phyloP scores from a whole-genome alignment of 2,797 vertebrate genomes.

The Coendou prehensilis region DNA sequence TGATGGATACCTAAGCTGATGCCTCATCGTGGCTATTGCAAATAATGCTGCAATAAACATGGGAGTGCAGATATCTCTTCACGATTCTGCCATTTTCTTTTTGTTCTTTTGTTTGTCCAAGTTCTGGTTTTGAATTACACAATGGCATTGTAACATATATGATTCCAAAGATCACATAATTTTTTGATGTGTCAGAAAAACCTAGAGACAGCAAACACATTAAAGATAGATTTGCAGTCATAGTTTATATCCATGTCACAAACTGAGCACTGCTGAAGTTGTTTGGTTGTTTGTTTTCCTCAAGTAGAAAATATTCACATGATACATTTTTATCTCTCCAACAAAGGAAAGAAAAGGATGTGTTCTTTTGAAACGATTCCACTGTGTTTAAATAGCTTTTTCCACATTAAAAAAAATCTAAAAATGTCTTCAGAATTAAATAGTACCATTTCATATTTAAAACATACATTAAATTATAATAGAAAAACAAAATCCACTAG shows the following conservation, averaged over 20 bases:
- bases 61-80: neutral
- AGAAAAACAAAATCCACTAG: neutral
- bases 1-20: neutral
- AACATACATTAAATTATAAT: conserved; percentile 28
- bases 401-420: conserved; percentile 3
- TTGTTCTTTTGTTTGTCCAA: neutral
- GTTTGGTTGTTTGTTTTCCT: conserved; percentile 71
- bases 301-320: conserved; percentile 70
- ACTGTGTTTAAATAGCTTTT: conserved; percentile 37
- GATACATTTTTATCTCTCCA: conserved; percentile 58
- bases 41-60: neutral
- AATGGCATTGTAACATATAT: neutral
- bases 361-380: neutral
- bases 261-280: conserved; percentile 50
- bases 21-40: conserved; percentile 2
- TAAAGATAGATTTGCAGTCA: neutral
- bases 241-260: conserved; percentile 61
- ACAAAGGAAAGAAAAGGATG: conserved; percentile 58
- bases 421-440: conserved; percentile 60
- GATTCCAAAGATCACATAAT: conserved; percentile 8
- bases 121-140: conserved; percentile 60
- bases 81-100: conserved; percentile 5
- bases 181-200: conserved; percentile 60
- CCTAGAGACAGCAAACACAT: neutral
- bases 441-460: conserved; percentile 60